Base-by-base conservation (phyloP, 2,113 vertebrate species). In the Laticauda colubrina region DNA sequence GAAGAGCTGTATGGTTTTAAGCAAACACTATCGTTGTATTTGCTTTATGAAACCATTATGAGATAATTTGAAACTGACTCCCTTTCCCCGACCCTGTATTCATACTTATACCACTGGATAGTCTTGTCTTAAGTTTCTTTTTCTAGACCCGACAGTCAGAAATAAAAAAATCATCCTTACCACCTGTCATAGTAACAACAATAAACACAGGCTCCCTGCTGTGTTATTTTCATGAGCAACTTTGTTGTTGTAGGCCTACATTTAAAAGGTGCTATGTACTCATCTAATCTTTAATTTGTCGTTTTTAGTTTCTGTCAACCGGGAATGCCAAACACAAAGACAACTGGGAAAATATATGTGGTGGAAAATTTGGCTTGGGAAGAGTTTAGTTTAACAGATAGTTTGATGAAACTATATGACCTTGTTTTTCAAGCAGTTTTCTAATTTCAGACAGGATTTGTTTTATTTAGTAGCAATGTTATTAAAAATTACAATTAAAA, bases 131-230 rank as follows among this genome's bases (percentile, higher is more conserved):
- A 51, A 59, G 39, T 85, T 85, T 7, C 34, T 34, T 89, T 93
- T 88, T 39, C 21, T 85, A 20, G 23, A 3, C 20, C 8, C 89
- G 91, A 15, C 21, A 61, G 3, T 93, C 29, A 55, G 53, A 56
- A 88, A 92, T 56, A 90, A 43, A 55, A 55, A 18, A 8, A 55
- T 14, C 15, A 89, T 92, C 75, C 88, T 89, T 81, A 20, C 53
- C 87, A 92, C 91, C 91, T 92, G 91, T 92, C 91, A 89, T 26
- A 26, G 75, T 61, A 93, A 90, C 55, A 90, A 90, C 92, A 90
- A 89, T 89, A 92, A 89, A 92, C 69, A 89, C 7, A 2, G 11
- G 26, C n/a, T 56, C 18, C 34, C 23, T 64, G 15, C 0, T 1
- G 45, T 26, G 90, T 53, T 93, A 26, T 89, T 85, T 94, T 45